Percentiles rank a stretch among this genome's conserved stretches.
phyloP scores from a whole-genome alignment of 2,113 vertebrate species.

The Gulo gulo region DNA sequence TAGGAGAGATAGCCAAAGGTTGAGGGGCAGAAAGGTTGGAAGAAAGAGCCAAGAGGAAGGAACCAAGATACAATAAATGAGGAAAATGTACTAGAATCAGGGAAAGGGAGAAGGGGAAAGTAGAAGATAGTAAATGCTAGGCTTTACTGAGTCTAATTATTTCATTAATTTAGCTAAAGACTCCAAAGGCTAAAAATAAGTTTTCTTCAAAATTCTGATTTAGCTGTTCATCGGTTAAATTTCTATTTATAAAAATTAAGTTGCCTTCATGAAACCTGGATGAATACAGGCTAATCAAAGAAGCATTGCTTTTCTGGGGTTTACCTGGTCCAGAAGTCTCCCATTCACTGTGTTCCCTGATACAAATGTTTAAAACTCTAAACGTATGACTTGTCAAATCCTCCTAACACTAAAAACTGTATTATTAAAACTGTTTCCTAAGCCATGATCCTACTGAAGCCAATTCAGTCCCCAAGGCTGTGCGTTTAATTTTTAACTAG shows the following conservation, averaged over 20 bases:
- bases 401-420: neutral
- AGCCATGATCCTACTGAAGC: neutral
- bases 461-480: neutral
- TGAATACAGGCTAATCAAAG: neutral
- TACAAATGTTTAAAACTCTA: slow-evolving; percentile 22
- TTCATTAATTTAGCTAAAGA: neutral
- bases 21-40: neutral
- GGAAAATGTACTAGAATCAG: neutral
- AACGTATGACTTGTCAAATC: neutral
- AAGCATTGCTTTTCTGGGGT: neutral
- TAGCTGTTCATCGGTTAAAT: neutral
- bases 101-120: too few relatives aligned
- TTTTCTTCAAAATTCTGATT: neutral
- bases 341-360: neutral
- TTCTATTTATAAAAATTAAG: neutral
- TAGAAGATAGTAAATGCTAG: neutral
- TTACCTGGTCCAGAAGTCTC: neutral
- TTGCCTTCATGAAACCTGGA: neutral
- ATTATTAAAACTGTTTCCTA: slow-evolving; percentile 4
- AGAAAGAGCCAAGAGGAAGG: neutral
- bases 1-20: neutral
- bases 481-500: neutral
- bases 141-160: neutral
- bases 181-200: neutral
- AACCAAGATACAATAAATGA: neutral